phyloP scores from a whole-genome alignment of 2,113 vertebrate genomes.

The Actenoides hombroni region DNA sequence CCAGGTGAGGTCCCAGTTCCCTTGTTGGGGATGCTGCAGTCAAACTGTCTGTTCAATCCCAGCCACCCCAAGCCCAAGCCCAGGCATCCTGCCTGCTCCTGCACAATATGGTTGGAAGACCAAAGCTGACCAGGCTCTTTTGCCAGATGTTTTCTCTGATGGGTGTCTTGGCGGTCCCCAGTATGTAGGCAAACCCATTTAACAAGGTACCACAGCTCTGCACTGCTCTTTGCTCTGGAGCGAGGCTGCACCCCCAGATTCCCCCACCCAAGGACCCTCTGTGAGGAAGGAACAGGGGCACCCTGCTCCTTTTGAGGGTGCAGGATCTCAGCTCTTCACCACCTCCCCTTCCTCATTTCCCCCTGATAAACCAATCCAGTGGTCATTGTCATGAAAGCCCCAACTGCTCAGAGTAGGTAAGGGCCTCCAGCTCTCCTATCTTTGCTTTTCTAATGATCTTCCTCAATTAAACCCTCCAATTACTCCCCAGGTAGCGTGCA shows the following conservation, averaged over 20 bases:
- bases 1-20: background rate
- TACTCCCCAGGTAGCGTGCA: background rate
- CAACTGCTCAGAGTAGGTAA: background rate
- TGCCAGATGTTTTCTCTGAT: background rate
- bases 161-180: background rate
- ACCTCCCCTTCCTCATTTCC: background rate
- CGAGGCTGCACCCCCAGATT: background rate
- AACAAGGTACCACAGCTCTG: background rate
- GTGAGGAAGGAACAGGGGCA: background rate
- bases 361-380: background rate
- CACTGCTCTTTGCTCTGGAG: background rate
- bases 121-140: background rate
- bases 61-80: background rate
- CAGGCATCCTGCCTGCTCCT: background rate
- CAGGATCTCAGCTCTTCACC: background rate
- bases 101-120: background rate
- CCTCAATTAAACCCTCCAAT: constrained; percentile 15
- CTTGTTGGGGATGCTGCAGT: background rate
- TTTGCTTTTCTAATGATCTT: background rate
- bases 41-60: background rate
- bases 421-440: background rate
- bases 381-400: accelerated
- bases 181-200: background rate
- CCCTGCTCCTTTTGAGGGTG: background rate
- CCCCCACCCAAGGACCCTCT: background rate